Evolutionary conservation across 2,797 vertebrate species (phyloP).

Genomic region (Alcedo quadribrachys): DNA sequence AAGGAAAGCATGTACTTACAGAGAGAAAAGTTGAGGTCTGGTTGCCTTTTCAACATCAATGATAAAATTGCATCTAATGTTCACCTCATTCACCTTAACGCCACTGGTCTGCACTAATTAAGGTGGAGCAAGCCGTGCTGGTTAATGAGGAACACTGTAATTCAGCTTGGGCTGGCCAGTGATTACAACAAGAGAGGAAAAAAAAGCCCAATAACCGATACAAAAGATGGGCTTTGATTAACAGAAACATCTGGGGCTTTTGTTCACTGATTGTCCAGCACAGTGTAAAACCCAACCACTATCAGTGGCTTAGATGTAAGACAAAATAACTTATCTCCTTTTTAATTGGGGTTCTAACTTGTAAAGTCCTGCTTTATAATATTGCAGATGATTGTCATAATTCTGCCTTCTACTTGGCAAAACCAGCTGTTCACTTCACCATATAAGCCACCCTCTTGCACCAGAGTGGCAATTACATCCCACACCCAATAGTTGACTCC

Average conservation of each 20-base stretch:
- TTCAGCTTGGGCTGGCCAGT: constrained; percentile 44
- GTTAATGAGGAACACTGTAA: constrained; percentile 40
- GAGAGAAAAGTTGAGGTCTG: constrained; percentile 25
- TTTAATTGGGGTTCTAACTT: neutral
- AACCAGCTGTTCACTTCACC: neutral
- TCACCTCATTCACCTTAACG: constrained; percentile 60
- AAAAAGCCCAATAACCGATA: constrained; percentile 27
- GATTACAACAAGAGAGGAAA: constrained; percentile 39
- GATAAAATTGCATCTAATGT: constrained; percentile 57
- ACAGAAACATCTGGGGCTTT: constrained; percentile 46
- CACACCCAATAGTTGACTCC: neutral
- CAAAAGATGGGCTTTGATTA: constrained; percentile 59
- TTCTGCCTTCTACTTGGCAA: neutral
- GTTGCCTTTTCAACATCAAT: constrained; percentile 64
- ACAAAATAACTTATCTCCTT: neutral
- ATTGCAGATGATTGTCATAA: neutral
- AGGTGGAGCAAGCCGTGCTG: constrained; percentile 45
- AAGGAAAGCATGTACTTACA: constrained; percentile 25
- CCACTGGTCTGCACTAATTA: constrained; percentile 63
- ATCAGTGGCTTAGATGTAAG: neutral
- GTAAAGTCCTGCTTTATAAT: neutral
- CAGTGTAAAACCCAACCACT: constrained; percentile 15
- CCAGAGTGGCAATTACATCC: neutral
- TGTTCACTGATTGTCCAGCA: constrained; percentile 29
- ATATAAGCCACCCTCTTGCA: neutral